Conservation (phyloP, 2,113 vertebrate species). For the Lasiurus cinereus region DNA sequence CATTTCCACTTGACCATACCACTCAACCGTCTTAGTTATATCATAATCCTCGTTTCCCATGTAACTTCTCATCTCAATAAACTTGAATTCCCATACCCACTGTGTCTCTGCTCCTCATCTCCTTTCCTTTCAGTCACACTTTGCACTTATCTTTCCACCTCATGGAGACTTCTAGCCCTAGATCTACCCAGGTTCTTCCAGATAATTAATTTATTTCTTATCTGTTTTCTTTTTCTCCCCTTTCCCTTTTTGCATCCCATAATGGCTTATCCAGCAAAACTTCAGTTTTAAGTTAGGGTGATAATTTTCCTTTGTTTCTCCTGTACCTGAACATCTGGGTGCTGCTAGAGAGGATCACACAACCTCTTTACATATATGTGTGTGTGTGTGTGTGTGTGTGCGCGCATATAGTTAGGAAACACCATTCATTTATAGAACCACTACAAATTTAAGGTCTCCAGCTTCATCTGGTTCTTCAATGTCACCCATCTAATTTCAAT, state of each 20-base stretch:
- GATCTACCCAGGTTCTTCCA: not conserved
- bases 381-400: not conserved
- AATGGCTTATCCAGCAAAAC: not conserved
- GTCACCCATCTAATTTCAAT: not conserved
- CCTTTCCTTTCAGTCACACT: not conserved
- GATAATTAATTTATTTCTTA: not conserved
- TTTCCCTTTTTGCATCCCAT: not conserved
- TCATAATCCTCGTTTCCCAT: not conserved
- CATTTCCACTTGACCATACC: not conserved
- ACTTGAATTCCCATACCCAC: not conserved
- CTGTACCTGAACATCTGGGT: not conserved
- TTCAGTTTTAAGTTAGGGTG: not conserved
- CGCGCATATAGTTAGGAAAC: not conserved
- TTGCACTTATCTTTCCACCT: not conserved
- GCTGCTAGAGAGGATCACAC: not conserved
- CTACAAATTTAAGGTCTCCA: not conserved
- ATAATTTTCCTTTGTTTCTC: not conserved
- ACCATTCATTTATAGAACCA: not conserved
- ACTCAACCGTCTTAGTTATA: not conserved
- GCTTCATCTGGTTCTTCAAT: not conserved
- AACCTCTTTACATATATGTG: not conserved
- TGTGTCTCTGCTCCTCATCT: not conserved
- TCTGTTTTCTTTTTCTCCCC: not conserved
- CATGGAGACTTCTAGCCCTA: not conserved
- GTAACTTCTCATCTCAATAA: not conserved